Evolutionary conservation across 1,140 invertebrate species (phyloP).

Genomic region (Drosophila pandora): DNA sequence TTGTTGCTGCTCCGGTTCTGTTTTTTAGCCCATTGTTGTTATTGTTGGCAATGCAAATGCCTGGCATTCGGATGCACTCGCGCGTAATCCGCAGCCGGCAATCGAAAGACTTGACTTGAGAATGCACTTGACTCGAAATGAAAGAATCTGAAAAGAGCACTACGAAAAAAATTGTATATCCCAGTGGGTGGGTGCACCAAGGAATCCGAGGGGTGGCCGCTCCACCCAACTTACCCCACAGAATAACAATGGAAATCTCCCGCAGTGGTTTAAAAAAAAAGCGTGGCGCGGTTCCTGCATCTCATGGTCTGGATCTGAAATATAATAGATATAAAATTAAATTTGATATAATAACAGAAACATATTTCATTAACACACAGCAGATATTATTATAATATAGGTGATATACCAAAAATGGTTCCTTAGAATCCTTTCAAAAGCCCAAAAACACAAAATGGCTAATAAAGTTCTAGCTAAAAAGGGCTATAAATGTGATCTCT

Average conservation of each 20-base stretch:
- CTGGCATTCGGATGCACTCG: conserved; percentile 70
- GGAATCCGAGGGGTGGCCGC: conserved; percentile 2
- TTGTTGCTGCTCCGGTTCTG: conserved; percentile 19
- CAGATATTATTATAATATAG: no score
- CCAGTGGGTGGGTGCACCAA: neutral
- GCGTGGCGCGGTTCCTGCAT: neutral
- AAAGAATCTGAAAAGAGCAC: conserved; percentile 61
- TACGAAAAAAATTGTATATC: conserved; percentile 2
- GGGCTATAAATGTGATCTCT: no score
- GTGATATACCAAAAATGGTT: no score
- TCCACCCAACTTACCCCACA: neutral
- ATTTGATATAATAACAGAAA: no score
- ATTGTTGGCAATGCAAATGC: conserved; percentile 67
- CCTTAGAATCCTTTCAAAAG: no score
- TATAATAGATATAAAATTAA: neutral
- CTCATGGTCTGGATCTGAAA: neutral
- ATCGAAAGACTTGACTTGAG: conserved; percentile 58
- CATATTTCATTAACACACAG: no score
- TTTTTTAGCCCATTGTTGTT: conserved; percentile 31
- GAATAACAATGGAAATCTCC: neutral
- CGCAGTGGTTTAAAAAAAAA: neutral
- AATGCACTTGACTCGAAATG: conserved; percentile 67
- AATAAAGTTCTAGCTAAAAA: no score
- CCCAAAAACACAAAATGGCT: no score
- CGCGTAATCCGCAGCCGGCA: conserved; percentile 42